Conservation (phyloP, 2,888 invertebrate genomes). For the Platycnemis pennipes region DNA sequence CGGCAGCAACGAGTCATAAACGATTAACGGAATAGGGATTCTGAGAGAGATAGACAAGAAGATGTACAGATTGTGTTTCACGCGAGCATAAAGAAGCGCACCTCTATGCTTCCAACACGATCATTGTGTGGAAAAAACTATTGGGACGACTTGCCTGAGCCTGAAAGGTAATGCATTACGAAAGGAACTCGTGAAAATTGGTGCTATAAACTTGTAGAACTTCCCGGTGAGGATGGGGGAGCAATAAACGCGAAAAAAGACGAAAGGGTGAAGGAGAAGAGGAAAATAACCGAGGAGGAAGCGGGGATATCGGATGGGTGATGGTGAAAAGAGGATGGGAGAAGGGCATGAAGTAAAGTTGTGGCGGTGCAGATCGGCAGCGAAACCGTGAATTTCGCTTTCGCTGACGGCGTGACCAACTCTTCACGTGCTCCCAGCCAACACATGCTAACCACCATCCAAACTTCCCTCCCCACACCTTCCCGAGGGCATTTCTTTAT, state of each 20-base stretch:
- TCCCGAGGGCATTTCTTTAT: neutral
- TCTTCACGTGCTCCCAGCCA: neutral
- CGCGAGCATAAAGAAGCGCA: neutral
- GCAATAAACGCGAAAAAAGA: neutral
- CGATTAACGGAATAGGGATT: neutral
- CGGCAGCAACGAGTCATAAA: neutral
- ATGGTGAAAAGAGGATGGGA: neutral
- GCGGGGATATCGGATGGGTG: too few species aligned
- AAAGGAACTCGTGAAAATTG: neutral
- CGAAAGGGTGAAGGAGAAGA: neutral
- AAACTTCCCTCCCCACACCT: neutral
- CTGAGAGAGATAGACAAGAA: neutral
- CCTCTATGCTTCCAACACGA: neutral
- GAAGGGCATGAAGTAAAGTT: neutral
- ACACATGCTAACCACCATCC: neutral
- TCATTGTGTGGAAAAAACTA: neutral
- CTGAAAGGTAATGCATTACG: neutral
- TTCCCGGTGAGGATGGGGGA: neutral
- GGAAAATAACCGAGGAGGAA: neutral
- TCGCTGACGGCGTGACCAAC: neutral
- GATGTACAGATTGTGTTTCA: neutral
- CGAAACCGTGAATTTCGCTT: slow-evolving; percentile 41
- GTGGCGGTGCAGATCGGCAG: neutral
- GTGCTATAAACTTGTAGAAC: neutral
- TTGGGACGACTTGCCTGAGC: neutral